A percentile compares a stretch with the other conserved stretches of the same genome.
Evolutionary conservation across 1,140 invertebrate species (phyloP).

Genomic region (Sinonovacula constricta): DNA sequence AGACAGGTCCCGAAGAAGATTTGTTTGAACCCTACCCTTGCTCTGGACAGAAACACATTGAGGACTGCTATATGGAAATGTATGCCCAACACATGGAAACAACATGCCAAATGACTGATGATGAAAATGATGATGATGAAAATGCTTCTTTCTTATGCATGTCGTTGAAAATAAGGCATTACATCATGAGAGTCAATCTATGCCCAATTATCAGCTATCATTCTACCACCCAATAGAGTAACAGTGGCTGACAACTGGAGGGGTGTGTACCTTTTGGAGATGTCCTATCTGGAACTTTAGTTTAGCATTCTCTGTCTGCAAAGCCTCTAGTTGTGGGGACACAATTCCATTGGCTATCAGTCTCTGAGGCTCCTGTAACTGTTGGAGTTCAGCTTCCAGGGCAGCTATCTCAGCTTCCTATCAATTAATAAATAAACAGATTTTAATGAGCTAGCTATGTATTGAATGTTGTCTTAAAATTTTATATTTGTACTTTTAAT

Average conservation of each 20-base stretch:
- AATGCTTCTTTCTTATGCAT: not conserved
- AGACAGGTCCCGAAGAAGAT: no score
- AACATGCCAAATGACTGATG: no score
- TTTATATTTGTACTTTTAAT: no score
- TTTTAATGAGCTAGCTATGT: no score
- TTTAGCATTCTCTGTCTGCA: constrained; percentile 87
- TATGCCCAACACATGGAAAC: no score
- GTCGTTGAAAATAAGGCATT: not conserved
- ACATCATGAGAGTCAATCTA: not conserved
- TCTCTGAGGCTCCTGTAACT: constrained; percentile 61
- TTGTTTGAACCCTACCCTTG: no score
- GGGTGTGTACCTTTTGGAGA: constrained; percentile 82
- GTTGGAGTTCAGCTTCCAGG: constrained; percentile 64
- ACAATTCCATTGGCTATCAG: constrained; percentile 63
- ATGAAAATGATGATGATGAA: no score
- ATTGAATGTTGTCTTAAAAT: no score
- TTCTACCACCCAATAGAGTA: not conserved
- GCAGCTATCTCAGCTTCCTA: constrained; percentile 71
- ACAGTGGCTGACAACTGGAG: not conserved
- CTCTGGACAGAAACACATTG: no score
- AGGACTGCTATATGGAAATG: no score
- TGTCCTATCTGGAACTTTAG: constrained; percentile 89
- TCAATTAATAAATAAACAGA: no score
- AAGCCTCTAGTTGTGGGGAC: constrained; percentile 75
- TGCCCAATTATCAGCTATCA: not conserved